Evolutionary conservation across 2,113 vertebrate species (phyloP), one percentile per base, ranked within the genome.

Genomic region (Trogon melanurus): DNA sequence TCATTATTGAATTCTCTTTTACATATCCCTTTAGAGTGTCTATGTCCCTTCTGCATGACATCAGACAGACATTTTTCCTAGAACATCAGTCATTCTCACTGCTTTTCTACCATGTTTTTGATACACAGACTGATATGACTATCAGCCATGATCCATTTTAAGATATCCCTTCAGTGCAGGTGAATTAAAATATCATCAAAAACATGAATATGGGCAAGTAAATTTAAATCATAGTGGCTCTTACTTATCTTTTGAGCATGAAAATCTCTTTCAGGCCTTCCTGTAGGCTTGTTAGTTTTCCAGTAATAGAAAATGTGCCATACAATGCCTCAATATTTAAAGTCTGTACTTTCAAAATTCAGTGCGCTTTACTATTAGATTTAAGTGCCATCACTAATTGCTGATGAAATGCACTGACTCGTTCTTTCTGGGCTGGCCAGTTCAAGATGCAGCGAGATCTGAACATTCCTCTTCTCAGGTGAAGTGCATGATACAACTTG

Each of bases 391-490:
- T 98, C 85, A 98, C 96, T 89, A 99, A 94, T 61, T 99, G 98
- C 95, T 99, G 98, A 62, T 96, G 97, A 96, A 99, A 99, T 26
- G 99, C 99, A 26, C 91, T 65, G 12, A 98, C 50, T 73, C 98
- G 98, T 82, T 99, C 99, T 76, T 96, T 98, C 47, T 99, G 98
- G 60, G 97, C 95, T 8, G 99, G 99, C 99, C 99, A 99, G 81
- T 98, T 85, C 95, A 99, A 97, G 76, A 99, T 95, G 93, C 99
- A 99, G 41, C 73, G 93, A 34, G 98, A 97, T 41, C 98, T 98
- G 96, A 99, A 98, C 99, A 99, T 99, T 88, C 98, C 99, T 97
- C 99, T 98, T 96, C 99, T 98, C 45, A 99, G 97, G 57, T 98
- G 98, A 91, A 99, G 98, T 9, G 98, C 97, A 2, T 97, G 98